Evolutionary conservation across 2,888 invertebrate genomes (phyloP), one percentile per base, ranked within the genome.

Genomic region (Drosophila putrida): DNA sequence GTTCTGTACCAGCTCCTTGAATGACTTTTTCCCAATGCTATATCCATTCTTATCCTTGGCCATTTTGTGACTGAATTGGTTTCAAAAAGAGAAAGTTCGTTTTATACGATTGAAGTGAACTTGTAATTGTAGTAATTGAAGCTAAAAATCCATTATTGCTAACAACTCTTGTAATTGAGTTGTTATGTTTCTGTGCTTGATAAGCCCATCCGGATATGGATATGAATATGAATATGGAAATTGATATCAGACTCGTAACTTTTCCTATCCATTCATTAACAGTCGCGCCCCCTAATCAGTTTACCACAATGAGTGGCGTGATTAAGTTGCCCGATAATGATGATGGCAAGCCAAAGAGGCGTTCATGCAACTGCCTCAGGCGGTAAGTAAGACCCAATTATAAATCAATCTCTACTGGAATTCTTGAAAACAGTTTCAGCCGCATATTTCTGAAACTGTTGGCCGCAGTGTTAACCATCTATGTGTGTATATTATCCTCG

Each of bases 401-500:
- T 9, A 27, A 10, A 6, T 8, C 11, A 44, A 36, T 13, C 36
- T 9, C 0, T 13, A 10, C 6, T 47, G 8, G 6, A 38, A 28
- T 25, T 9, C 3, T 15, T 15, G 0, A 27, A 35, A 9, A 1
- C n/a, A 84, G 89, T 10, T 33, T 63, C 9, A 31, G 71, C 6
- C 78, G 78, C 6, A 38, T 82, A 0, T 38, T 77, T 3, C 15
- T 88, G 0, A 46, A 71, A n/a, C 0, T 80, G 0, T 2, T 87
- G n/a, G 78, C 77, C 2, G 43, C 67, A 0, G 11, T 36, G 4
- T n/a, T 66, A 49, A 84, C 90, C 0, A 60, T 73, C 11, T 90
- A 90, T 35, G 78, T 91, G 0, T 69, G 82, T 6, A 33, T 78
- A 1, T 47, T 90, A 4, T 90, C 91, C 0, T 81, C 82, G 25